These are phyloP conservation scores for Cosmopolites sordidus DNA, from an alignment of 2,888 invertebrate species.

Conservation along the genomic window DNA sequence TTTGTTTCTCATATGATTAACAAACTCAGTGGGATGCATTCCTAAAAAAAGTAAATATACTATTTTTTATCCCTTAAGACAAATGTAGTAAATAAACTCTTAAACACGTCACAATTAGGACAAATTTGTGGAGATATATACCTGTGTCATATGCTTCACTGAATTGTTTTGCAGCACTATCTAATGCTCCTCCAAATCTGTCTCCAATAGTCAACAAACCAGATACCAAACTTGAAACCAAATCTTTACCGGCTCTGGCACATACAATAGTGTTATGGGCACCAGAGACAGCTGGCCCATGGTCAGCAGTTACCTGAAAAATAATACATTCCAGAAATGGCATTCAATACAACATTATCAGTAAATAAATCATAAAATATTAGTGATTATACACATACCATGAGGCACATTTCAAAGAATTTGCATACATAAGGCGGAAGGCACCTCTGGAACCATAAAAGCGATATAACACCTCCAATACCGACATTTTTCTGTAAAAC, in stretches of 20 bases:
- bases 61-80: neutral
- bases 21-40: constrained; percentile 96
- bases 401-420: constrained; percentile 98
- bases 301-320: constrained; percentile 24
- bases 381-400: constrained; percentile 68
- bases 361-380: constrained; percentile 49
- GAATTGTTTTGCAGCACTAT: constrained; percentile 97
- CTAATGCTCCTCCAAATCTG: constrained; percentile 96
- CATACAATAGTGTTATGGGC: constrained; percentile 99
- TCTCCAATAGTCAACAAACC: constrained; percentile 97
- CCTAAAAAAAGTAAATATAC: constrained; percentile 41
- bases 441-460: constrained; percentile 98
- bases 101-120: neutral
- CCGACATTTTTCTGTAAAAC: constrained; percentile 93
- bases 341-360: constrained; percentile 98
- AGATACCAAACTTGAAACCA: constrained; percentile 91
- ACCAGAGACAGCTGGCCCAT: constrained; percentile 59
- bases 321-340: constrained; percentile 61
- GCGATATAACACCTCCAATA: constrained; percentile 93
- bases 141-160: constrained; percentile 94
- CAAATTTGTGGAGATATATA: constrained; percentile 4
- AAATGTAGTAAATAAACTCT: constrained; percentile 1
- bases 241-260: constrained; percentile 97
- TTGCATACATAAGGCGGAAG: constrained; percentile 91
- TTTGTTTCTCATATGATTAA: constrained; percentile 94